Percentiles rank a stretch among this genome's conserved stretches.
Evolutionary conservation across 2,113 vertebrate species (phyloP).

Genomic region (Alouatta palliata): DNA sequence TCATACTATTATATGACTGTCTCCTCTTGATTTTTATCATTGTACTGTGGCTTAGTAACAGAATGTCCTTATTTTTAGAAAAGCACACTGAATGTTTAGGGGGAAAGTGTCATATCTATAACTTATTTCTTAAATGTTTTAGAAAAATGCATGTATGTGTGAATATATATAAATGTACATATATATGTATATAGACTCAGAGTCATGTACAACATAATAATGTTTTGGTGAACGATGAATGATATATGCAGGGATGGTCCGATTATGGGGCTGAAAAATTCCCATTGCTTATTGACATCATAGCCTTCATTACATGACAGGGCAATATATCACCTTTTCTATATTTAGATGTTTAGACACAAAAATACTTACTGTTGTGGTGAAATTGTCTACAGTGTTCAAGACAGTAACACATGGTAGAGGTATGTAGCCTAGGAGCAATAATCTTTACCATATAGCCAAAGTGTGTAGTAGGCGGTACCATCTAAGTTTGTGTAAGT

Average conservation of each 20-base stretch:
- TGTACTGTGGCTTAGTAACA: background rate
- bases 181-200: background rate
- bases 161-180: background rate
- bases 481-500: background rate
- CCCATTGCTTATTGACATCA: background rate
- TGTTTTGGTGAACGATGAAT: background rate
- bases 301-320: background rate
- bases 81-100: background rate
- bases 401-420: background rate
- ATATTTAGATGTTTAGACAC: background rate
- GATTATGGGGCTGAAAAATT: background rate
- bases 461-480: background rate
- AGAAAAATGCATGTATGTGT: background rate
- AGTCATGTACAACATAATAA: background rate
- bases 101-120: background rate
- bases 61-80: background rate
- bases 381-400: background rate
- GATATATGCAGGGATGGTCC: fast-evolving
- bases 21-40: background rate
- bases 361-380: background rate
- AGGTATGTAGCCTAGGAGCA: background rate
- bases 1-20: background rate
- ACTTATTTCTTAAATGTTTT: background rate
- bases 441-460: background rate
- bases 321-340: background rate